Percentiles rank a stretch among this genome's conserved stretches.
These are phyloP conservation scores for Aptenodytes forsteri DNA, from an alignment of 2,113 vertebrate genomes.

Conservation along the genomic window DNA sequence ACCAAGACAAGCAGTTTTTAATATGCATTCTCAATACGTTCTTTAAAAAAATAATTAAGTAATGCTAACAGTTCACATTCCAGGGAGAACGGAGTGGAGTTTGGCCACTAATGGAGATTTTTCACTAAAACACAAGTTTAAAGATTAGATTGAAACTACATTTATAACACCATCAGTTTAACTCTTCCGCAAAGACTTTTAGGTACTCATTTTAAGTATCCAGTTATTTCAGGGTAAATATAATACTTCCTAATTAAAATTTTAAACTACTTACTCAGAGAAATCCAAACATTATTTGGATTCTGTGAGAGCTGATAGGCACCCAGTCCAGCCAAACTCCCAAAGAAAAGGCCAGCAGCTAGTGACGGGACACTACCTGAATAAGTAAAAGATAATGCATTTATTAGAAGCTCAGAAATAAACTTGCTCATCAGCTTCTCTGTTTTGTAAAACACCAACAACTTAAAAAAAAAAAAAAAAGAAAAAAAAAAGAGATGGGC, in stretches of 20 bases:
- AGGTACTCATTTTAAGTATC: not conserved
- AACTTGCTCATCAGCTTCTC: not conserved
- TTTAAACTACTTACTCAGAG: conserved; percentile 80
- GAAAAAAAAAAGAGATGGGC: not conserved
- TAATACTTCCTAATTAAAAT: not conserved
- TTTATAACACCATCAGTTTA: not conserved
- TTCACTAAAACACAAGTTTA: not conserved
- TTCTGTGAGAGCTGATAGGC: conserved; percentile 92
- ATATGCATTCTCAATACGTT: not conserved
- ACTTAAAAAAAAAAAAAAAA: not conserved
- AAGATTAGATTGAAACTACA: not conserved
- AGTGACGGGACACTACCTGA: conserved; percentile 91
- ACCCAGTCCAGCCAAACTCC: conserved; percentile 89
- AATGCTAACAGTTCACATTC: not conserved
- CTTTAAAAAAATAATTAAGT: not conserved
- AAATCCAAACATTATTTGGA: conserved; percentile 89
- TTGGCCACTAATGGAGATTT: not conserved
- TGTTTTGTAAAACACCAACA: not conserved
- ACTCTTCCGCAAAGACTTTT: not conserved
- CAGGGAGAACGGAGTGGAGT: not conserved
- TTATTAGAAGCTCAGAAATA: not conserved
- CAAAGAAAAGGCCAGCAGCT: conserved; percentile 91
- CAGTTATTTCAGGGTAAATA: not conserved
- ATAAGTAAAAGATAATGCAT: not conserved
- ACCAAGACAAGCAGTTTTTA: not conserved